Percentiles rank a stretch among this genome's conserved stretches.
These are phyloP conservation scores for Glossophaga mutica DNA, from an alignment of 2,797 vertebrate genomes.

Conservation along the genomic window DNA sequence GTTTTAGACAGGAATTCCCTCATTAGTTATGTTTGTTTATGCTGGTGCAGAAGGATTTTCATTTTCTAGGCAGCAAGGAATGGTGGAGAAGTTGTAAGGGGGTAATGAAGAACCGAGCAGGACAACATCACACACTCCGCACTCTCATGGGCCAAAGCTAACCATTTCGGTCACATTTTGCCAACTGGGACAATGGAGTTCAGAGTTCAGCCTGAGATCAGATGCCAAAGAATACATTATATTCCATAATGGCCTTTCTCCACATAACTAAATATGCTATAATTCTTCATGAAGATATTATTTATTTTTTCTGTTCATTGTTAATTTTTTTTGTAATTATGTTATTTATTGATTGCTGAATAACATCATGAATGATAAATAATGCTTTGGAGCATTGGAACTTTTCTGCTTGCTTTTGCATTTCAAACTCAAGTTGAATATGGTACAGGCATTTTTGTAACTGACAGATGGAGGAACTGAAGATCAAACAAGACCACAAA, in stretches of 20 bases:
- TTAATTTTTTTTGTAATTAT: neutral
- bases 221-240: neutral
- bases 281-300: neutral
- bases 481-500: slow-evolving; percentile 62
- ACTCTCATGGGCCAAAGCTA: neutral
- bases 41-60: neutral
- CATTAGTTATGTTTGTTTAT: neutral
- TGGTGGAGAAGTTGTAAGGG: neutral
- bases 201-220: neutral
- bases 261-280: neutral
- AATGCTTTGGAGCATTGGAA: neutral
- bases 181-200: neutral
- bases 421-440: slow-evolving; percentile 5
- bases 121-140: neutral
- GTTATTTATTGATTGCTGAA: neutral
- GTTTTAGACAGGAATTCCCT: neutral
- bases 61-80: slow-evolving; percentile 19
- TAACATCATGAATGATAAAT: neutral
- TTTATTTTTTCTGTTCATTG: neutral
- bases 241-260: neutral
- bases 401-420: neutral
- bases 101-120: neutral
- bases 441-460: slow-evolving; percentile 5
- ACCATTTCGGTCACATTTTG: neutral
- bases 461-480: slow-evolving; percentile 52